A percentile compares a stretch with the other conserved stretches of the same genome.
These are phyloP conservation scores for Eulemur rufifrons DNA, from an alignment of 2,113 vertebrate genomes.

Conservation along the genomic window DNA sequence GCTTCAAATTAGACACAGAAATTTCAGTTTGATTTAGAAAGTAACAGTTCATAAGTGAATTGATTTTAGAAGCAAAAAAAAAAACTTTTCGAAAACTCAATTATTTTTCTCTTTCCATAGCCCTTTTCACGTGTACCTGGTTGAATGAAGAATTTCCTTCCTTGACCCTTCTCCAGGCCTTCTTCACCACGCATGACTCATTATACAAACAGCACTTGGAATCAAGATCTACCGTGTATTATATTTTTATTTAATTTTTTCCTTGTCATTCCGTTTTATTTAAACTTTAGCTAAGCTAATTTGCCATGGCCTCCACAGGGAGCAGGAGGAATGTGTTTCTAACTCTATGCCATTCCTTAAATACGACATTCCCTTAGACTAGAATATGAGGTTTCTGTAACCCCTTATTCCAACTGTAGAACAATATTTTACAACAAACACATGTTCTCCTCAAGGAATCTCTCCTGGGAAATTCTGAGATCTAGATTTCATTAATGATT, in stretches of 20 bases:
- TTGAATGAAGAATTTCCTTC: not conserved
- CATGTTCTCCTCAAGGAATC: not conserved
- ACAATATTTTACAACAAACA: slow-evolving; percentile 9
- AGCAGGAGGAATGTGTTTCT: not conserved
- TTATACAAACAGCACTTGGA: not conserved
- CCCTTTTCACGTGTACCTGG: not conserved
- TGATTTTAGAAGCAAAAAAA: not conserved
- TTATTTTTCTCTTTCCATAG: not conserved
- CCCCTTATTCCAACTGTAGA: not conserved
- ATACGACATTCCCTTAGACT: not conserved
- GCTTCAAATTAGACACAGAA: not conserved
- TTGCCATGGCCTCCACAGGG: not conserved
- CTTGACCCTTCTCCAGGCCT: not conserved
- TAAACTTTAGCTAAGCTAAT: not conserved
- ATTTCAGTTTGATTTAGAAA: not conserved
- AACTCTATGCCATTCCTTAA: not conserved
- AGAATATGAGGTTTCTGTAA: not conserved
- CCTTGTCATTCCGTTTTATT: not conserved
- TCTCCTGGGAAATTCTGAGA: not conserved
- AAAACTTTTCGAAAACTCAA: not conserved
- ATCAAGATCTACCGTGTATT: not conserved
- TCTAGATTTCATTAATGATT: not conserved
- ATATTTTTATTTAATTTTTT: not conserved
- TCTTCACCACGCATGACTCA: not conserved
- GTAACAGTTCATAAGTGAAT: not conserved